A percentile compares a stretch with the other conserved stretches of the same genome.
phyloP scores from a whole-genome alignment of 2,113 vertebrate species.

The Mesitornis unicolor region DNA sequence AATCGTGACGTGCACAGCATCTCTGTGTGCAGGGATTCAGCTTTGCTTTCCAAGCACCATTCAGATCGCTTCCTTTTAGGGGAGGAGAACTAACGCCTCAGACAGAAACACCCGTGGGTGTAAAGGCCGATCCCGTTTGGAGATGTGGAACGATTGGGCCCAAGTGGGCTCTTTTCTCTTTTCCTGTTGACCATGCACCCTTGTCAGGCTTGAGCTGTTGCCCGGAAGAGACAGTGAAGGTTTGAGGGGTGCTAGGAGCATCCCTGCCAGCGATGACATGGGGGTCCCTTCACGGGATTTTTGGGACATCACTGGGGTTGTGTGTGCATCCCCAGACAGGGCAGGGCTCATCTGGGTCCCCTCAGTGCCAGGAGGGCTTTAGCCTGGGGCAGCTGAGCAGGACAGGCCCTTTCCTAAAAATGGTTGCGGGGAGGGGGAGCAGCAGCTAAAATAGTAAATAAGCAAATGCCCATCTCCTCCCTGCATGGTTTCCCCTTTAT shows the following conservation, averaged over 20 bases:
- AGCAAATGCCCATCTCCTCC: background rate
- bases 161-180: background rate
- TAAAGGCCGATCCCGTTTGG: background rate
- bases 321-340: background rate
- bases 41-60: background rate
- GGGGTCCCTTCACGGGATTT: background rate
- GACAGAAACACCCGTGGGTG: rapidly evolving
- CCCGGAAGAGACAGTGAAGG: rapidly evolving
- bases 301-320: rapidly evolving
- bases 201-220: rapidly evolving
- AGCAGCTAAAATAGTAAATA: background rate
- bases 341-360: background rate
- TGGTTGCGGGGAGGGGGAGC: background rate
- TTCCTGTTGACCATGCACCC: rapidly evolving
- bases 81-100: background rate
- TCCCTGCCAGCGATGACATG: rapidly evolving
- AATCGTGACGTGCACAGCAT: rapidly evolving
- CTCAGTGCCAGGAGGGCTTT: background rate
- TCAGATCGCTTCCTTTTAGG: rapidly evolving
- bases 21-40: background rate
- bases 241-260: background rate
- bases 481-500: background rate
- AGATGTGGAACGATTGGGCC: rapidly evolving
- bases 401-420: background rate
- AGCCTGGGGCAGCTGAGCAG: too few relatives aligned